These are phyloP conservation scores for Panopea generosa DNA, from an alignment of 2,888 invertebrate species.

Conservation along the genomic window DNA sequence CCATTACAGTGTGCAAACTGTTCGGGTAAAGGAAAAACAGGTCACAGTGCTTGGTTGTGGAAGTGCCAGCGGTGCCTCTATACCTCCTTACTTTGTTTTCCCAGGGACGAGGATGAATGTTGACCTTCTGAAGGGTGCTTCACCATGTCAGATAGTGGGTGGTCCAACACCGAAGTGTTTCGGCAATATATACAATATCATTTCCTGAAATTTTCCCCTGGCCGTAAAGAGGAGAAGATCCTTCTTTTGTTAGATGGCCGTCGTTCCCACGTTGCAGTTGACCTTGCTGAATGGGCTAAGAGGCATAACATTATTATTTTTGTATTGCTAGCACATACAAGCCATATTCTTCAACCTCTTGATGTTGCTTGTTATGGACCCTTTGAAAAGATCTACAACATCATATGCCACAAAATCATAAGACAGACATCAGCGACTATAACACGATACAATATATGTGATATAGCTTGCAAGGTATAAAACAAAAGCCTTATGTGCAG, in stretches of 20 bases:
- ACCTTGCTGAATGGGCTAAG: conserved; percentile 33
- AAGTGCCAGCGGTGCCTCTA: conserved; percentile 39
- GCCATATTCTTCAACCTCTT: conserved; percentile 45
- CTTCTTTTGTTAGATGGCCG: conserved; percentile 34
- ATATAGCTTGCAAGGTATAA: conserved; percentile 31
- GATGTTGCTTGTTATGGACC: conserved; percentile 48
- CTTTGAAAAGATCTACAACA: conserved; percentile 43
- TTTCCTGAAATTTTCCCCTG: conserved; percentile 44
- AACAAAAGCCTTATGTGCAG: conserved; percentile 9
- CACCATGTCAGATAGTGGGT: conserved; percentile 28
- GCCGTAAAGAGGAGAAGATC: conserved; percentile 11
- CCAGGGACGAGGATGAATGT: conserved; percentile 40
- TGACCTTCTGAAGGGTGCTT: conserved; percentile 20
- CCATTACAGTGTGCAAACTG: conserved; percentile 4
- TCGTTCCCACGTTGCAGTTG: conserved; percentile 32
- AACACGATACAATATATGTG: conserved; percentile 36
- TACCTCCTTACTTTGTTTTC: conserved; percentile 52
- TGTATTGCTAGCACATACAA: conserved; percentile 36
- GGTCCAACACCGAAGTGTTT: conserved; percentile 47
- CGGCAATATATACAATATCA: conserved; percentile 41
- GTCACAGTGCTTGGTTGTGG: conserved; percentile 33
- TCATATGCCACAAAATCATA: conserved; percentile 39
- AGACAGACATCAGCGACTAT: conserved; percentile 5
- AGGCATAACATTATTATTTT: conserved; percentile 25
- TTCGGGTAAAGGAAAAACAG: conserved; percentile 27